phyloP scores from a whole-genome alignment of 2,113 vertebrate species.

The Greenwoodochromis staneri region DNA sequence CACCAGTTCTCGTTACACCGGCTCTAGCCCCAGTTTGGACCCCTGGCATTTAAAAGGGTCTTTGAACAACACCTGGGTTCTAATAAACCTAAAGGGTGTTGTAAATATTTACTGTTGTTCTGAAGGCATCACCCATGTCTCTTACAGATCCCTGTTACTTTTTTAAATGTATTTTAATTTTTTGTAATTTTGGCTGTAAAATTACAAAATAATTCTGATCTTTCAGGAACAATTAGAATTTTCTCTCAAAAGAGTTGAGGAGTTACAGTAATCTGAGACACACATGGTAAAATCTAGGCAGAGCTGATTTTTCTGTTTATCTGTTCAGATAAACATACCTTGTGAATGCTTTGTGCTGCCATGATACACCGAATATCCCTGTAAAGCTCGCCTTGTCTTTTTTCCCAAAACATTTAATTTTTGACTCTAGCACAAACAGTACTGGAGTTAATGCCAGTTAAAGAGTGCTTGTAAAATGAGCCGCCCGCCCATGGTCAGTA shows the following conservation, averaged over 20 bases:
- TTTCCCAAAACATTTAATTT: rapidly evolving
- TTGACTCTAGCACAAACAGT: not conserved
- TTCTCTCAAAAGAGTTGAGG: not conserved
- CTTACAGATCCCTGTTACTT: not conserved
- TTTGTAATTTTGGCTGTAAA: not conserved
- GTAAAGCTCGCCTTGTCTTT: not conserved
- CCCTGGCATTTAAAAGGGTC: not conserved
- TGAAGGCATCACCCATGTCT: not conserved
- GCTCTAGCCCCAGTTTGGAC: not conserved
- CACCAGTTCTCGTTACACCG: not conserved
- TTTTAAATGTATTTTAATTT: not conserved
- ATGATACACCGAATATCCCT: not conserved
- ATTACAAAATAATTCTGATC: not conserved
- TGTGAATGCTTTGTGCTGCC: not conserved
- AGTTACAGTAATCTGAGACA: not conserved
- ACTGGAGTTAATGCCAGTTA: not conserved
- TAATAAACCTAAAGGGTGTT: not conserved
- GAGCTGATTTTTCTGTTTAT: not conserved
- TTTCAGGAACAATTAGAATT: not conserved
- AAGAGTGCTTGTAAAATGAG: not conserved
- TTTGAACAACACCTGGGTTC: not conserved
- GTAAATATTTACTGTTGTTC: not conserved
- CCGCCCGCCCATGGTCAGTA: not conserved
- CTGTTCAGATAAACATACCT: not conserved
- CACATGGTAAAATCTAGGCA: not conserved